phyloP scores from a whole-genome alignment of 2,888 invertebrate species.

The Tipula helvola region DNA sequence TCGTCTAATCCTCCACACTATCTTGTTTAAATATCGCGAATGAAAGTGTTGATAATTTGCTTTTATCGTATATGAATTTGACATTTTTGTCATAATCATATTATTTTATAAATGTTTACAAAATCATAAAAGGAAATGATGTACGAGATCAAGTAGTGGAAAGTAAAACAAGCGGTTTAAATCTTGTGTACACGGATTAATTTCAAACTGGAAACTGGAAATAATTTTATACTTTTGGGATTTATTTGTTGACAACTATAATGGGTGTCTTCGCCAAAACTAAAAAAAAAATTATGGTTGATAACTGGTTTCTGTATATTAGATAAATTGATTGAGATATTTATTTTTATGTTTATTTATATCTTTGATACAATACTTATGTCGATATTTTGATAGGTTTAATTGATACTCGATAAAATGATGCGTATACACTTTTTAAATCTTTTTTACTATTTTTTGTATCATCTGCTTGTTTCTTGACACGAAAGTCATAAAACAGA shows the following conservation, averaged over 20 bases:
- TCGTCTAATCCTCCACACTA: not conserved
- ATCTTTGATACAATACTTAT: no score
- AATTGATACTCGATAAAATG: no score
- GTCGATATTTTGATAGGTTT: no score
- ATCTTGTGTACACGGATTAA: not conserved
- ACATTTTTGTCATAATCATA: not conserved
- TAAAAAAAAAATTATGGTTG: no score
- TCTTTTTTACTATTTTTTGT: no score
- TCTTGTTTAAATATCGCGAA: not conserved
- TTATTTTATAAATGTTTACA: not conserved
- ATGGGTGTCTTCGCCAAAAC: not conserved
- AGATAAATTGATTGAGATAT: no score
- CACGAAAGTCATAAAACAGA: no score
- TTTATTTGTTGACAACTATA: not conserved
- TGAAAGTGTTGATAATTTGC: not conserved
- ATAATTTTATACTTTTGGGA: no score
- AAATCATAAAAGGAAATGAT: not conserved
- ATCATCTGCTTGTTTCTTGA: no score
- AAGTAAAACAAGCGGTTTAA: not conserved
- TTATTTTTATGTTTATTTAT: no score
- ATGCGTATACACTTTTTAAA: no score
- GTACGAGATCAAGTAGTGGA: not conserved
- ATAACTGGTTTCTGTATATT: no score
- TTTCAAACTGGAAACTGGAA: not conserved
- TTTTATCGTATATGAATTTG: not conserved